Conservation (phyloP, 2,888 invertebrate genomes). For the Orthonychiurus folsomi region DNA sequence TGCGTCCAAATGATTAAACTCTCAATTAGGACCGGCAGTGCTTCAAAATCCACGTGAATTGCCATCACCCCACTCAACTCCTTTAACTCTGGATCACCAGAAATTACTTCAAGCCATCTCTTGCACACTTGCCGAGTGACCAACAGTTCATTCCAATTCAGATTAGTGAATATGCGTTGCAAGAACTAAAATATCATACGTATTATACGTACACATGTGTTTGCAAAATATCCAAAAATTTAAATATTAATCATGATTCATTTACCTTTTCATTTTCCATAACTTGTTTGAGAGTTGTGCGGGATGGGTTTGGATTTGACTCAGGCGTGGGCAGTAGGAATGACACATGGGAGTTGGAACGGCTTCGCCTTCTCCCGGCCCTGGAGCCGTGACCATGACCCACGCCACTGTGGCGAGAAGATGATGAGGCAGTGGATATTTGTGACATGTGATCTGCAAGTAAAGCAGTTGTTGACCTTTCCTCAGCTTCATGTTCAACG, state of each 20-base stretch:
- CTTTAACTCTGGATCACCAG: slow-evolving; percentile 18
- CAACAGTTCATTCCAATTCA: slow-evolving; percentile 36
- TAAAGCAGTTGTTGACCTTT: no score
- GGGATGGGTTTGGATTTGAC: background rate
- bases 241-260: no score
- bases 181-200: slow-evolving; percentile 22
- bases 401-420: no score
- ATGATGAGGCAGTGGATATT: no score
- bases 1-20: slow-evolving; percentile 32
- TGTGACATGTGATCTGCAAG: no score
- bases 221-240: no score
- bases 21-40: slow-evolving; percentile 28
- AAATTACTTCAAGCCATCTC: slow-evolving; percentile 32
- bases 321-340: background rate
- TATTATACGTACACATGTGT: background rate
- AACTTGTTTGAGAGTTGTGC: no score
- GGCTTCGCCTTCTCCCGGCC: background rate
- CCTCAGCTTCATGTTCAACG: background rate
- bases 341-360: background rate
- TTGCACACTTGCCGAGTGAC: slow-evolving; percentile 30
- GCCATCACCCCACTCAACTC: slow-evolving; percentile 22
- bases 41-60: slow-evolving; percentile 23
- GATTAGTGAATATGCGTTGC: slow-evolving; percentile 24
- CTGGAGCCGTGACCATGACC: background rate
- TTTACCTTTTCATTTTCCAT: slow-evolving; percentile 22